Evolutionary conservation across 2,888 invertebrate genomes (phyloP).

Genomic region (Morpho achilles): DNA sequence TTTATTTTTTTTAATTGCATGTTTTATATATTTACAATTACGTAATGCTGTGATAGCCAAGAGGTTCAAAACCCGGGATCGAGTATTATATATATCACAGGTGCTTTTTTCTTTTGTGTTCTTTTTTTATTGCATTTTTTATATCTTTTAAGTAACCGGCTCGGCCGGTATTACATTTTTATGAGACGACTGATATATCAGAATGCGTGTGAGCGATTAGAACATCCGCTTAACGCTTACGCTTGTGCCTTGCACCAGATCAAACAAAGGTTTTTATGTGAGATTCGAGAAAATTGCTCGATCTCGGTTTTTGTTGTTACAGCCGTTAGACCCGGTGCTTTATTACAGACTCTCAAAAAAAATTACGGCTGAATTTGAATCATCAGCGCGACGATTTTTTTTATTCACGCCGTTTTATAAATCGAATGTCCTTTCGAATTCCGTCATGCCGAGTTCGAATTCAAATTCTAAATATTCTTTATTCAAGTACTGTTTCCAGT

Average conservation of each 20-base stretch:
- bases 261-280: slow-evolving; percentile 35
- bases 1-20: too few species aligned
- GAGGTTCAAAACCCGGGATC: too few species aligned
- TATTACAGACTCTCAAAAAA: slow-evolving; percentile 20
- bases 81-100: too few species aligned
- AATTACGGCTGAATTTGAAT: slow-evolving; percentile 32
- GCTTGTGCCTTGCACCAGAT: slow-evolving; percentile 19
- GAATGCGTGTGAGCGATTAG: neutral
- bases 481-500: too few species aligned
- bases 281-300: slow-evolving; percentile 42
- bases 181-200: neutral
- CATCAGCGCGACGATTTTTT: slow-evolving; percentile 16
- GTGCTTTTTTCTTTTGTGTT: too few species aligned
- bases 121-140: too few species aligned
- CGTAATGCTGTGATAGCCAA: too few species aligned
- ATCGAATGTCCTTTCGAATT: too few species aligned
- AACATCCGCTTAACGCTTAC: neutral
- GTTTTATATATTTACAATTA: too few species aligned
- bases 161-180: neutral
- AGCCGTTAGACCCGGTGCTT: slow-evolving; percentile 18
- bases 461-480: too few species aligned
- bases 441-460: too few species aligned
- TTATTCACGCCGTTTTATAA: neutral
- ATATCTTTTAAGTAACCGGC: too few species aligned
- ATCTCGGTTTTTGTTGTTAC: slow-evolving; percentile 41